These are phyloP conservation scores for Ophonus ardosiacus DNA, from an alignment of 2,888 invertebrate species.

Conservation along the genomic window DNA sequence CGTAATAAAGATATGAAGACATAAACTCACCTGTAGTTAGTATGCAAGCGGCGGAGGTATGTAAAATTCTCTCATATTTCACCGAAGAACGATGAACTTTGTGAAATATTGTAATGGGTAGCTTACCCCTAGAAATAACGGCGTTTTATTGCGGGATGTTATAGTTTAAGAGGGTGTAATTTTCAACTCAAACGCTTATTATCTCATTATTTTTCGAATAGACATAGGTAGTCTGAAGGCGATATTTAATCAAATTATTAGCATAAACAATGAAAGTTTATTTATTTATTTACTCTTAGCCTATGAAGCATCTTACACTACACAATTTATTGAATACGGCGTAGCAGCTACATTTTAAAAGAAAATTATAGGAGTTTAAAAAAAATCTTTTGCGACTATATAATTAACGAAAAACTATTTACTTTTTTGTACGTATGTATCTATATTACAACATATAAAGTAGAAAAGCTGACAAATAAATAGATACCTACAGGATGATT, in stretches of 20 bases:
- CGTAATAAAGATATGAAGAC: constrained; percentile 55
- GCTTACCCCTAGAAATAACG: constrained; percentile 1
- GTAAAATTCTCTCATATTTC: constrained; percentile 52
- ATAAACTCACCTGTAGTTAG: constrained; percentile 57
- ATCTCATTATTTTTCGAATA: constrained; percentile 19
- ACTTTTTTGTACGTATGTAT: no score
- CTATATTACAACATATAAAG: no score
- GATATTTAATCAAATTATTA: not conserved
- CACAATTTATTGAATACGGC: no score
- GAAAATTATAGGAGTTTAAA: no score
- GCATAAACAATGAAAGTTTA: not conserved
- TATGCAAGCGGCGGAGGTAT: constrained; percentile 48
- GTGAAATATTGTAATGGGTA: constrained; percentile 47
- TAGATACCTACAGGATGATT: no score
- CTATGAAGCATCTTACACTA: not conserved
- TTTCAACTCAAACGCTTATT: constrained; percentile 45
- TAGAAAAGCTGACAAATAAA: no score
- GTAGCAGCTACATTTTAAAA: no score
- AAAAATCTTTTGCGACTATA: no score
- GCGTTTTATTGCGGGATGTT: constrained; percentile 39
- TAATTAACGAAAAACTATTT: no score
- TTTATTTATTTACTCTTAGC: not conserved
- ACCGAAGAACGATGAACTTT: constrained; percentile 44
- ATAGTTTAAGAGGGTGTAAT: constrained; percentile 50
- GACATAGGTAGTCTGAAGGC: not conserved